Conservation (phyloP, 2,113 vertebrate genomes). For the Porphyrio hochstetteri region DNA sequence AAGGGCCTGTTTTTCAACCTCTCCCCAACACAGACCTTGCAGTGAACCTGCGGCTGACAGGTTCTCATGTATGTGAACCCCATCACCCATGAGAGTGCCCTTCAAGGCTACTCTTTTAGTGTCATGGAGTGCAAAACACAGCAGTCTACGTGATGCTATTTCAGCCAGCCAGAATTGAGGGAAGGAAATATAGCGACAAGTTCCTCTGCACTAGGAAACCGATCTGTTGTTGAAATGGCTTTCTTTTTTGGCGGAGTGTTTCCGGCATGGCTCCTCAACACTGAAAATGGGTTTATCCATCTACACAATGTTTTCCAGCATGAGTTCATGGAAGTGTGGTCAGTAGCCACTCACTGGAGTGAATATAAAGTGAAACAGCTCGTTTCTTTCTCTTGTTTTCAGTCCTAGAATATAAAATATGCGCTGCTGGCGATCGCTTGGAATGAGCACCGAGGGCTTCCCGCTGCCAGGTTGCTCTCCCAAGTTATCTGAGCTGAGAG, state of each 20-base stretch:
- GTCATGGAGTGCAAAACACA: neutral
- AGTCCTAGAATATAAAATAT: accelerated
- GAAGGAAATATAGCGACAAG: conserved; percentile 41
- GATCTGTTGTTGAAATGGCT: conserved; percentile 36
- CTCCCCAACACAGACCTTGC: accelerated
- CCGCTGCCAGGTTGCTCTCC: neutral
- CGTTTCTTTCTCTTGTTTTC: neutral
- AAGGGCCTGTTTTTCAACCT: neutral
- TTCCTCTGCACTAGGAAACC: conserved; percentile 48
- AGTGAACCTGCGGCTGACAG: neutral
- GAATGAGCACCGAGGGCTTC: neutral
- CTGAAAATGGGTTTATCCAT: conserved; percentile 13
- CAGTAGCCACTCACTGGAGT: neutral
- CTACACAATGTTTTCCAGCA: neutral
- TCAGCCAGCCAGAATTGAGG: conserved; percentile 33
- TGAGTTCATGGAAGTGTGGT: neutral
- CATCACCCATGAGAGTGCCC: accelerated
- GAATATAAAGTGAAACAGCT: neutral
- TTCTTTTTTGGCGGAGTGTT: conserved; percentile 46
- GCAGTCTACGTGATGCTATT: neutral
- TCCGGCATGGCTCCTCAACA: neutral
- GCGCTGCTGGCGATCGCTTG: neutral
- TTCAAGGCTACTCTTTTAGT: neutral
- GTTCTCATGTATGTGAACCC: accelerated
- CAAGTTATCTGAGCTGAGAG: neutral